These are phyloP conservation scores for Penelope pileata DNA, from an alignment of 2,113 vertebrate species.

Conservation along the genomic window DNA sequence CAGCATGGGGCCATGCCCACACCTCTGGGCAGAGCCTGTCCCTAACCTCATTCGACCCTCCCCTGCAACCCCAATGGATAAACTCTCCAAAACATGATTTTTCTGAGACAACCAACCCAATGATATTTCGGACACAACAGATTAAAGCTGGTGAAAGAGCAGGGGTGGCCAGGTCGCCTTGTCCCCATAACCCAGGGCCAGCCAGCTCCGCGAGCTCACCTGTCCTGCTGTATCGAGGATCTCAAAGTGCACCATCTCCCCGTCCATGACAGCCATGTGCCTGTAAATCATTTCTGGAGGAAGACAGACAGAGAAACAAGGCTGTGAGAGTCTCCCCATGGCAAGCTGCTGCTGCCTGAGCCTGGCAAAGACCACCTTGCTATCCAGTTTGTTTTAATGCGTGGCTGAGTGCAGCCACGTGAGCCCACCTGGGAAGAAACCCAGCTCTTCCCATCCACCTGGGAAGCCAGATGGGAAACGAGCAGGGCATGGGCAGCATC, in stretches of 20 bases:
- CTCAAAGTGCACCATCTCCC: slow-evolving; percentile 82
- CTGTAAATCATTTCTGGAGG: slow-evolving; percentile 83
- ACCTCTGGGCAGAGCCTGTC: no score
- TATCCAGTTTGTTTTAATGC: neutral
- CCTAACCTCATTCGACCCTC: no score
- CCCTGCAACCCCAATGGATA: rapidly evolving
- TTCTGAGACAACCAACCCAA: rapidly evolving
- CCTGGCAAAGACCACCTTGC: neutral
- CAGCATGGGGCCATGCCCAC: neutral
- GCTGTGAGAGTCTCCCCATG: neutral
- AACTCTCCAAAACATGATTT: neutral
- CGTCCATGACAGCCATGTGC: slow-evolving; percentile 74
- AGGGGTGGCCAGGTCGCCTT: rapidly evolving
- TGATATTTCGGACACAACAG: rapidly evolving
- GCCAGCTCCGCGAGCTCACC: slow-evolving; percentile 35
- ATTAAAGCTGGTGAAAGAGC: neutral
- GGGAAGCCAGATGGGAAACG: no score
- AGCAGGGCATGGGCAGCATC: no score
- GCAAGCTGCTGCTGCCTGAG: neutral
- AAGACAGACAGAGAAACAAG: neutral
- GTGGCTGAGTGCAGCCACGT: neutral
- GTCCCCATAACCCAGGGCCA: rapidly evolving
- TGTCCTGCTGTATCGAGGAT: slow-evolving; percentile 82
- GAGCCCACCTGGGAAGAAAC: no score
- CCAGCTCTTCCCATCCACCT: no score